Conservation (phyloP, 2,797 vertebrate species). For the Trachurus trachurus region DNA sequence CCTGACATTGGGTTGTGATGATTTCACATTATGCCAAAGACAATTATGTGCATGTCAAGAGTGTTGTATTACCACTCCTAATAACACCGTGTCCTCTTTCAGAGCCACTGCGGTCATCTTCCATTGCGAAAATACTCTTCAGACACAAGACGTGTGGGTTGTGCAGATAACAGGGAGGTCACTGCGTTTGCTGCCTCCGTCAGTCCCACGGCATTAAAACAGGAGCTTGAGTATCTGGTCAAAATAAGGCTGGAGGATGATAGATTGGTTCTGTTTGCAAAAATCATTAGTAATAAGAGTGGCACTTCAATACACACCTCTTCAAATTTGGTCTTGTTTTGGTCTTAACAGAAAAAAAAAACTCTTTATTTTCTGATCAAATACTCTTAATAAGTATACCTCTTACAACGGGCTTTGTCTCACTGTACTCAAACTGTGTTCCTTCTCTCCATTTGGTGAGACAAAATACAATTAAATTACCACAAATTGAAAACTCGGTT, state of each 20-base stretch:
- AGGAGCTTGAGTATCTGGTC: conserved; percentile 44
- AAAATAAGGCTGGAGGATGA: conserved; percentile 53
- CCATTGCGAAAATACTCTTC: conserved; percentile 61
- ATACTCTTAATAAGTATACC: conserved; percentile 12
- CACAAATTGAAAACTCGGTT: conserved; percentile 35
- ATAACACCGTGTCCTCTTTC: conserved; percentile 70
- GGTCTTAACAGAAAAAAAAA: not conserved
- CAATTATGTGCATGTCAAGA: conserved; percentile 81
- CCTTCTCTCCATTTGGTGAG: conserved; percentile 13
- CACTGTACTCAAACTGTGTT: not conserved
- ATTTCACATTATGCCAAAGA: conserved; percentile 78
- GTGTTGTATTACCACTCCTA: conserved; percentile 75
- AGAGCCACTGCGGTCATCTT: conserved; percentile 65
- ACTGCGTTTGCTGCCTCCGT: conserved; percentile 50
- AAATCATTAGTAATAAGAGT: conserved; percentile 50
- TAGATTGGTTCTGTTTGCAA: conserved; percentile 49
- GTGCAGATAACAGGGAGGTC: conserved; percentile 70
- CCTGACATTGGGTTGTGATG: conserved; percentile 74
- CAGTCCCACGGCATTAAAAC: conserved; percentile 48
- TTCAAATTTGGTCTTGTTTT: conserved; percentile 15
- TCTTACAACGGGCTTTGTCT: conserved; percentile 4
- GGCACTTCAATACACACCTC: not conserved
- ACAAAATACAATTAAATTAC: conserved; percentile 40
- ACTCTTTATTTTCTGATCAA: not conserved
- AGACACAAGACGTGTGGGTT: conserved; percentile 75